Evolutionary conservation across 2,888 invertebrate genomes (phyloP), one percentile per base, ranked within the genome.

Genomic region (Endotricha flammealis): DNA sequence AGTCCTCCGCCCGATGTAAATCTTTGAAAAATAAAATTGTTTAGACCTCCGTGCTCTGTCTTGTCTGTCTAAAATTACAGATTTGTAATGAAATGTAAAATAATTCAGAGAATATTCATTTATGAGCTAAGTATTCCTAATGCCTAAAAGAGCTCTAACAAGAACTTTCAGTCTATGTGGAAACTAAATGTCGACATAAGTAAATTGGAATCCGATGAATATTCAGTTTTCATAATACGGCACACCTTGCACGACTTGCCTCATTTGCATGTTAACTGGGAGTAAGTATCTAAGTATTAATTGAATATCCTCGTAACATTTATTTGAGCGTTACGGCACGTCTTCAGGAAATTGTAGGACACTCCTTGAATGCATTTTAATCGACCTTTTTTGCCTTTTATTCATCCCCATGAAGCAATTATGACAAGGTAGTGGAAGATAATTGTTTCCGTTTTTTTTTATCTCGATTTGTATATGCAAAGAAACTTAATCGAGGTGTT

Each of bases 211-310:
- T 50, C 43, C 39, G 32, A 31, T 51, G 48, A 60, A 61, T 58
- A 58, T 58, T 56, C 52, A 58, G 46, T 39, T 24, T 12, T 16
- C 22, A 39, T 37, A 38, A 44, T 39, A 29, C 39, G 30, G 39
- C 41, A 45, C 48, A 50, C 52, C 46, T 57, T 40, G 45, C 38
- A 17, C 12, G 39, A 12, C 25, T 34, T 31, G 32, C 37, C 31
- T 32, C 25, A 44, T 45, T 45, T 48, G 38, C 38, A 42, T 36
- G 32, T 41, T 42, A 46, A 41, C 35, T 32, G 24, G 24, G 29
- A 9, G 22, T 27, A 36, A 10, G 30, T 29, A 33, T 16, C 23
- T 30, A 29, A 28, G 32, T 32, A 25, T 32, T 13, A 27, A 27
- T 27, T 27, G 16, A 20, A 20, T 30, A 20, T 20, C 9, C 8